Evolutionary conservation across 2,888 invertebrate genomes (phyloP), one percentile per base, ranked within the genome.

Genomic region (Petrophora chlorosata): DNA sequence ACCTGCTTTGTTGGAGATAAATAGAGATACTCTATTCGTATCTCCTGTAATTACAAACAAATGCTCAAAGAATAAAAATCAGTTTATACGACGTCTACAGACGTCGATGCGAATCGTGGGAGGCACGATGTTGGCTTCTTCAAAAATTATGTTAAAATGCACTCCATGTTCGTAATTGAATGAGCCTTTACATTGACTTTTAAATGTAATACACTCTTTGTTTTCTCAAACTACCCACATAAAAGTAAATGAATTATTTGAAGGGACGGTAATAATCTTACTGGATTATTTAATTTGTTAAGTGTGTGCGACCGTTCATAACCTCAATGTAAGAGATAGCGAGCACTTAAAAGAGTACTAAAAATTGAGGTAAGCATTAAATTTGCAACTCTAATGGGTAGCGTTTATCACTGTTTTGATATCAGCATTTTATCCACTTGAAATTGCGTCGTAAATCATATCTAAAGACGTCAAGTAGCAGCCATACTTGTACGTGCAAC

Each of bases 171-270:
- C 58, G 67, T 78, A 84, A 84, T 79, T 81, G 75, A 77, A 78
- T 73, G 73, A 67, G 67, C 63, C 65, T 71, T 69, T 69, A 68
- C 78, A 82, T 83, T 83, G 78, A 83, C 75, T 80, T 83, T 83
- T 77, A 82, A 81, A 82, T 83, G 79, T 74, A 73, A 77, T 73
- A 67, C 59, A 63, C 62, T 76, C 72, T 75, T 76, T 77, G 77
- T 79, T 74, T 76, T 74, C 67, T 72, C 65, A 65, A 73, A 67
- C 62, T 65, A 65, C 61, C 63, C 55, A 52, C 55, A 57, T 65
- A 58, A 70, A 66, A 44, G 59, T 56, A 59, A 59, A 62, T 67
- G 67, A 66, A 68, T 67, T 67, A 67, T 69, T 59, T 59, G 44
- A 53, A 23, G 45, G 34, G 51, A 58, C 25, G 63, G 65, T 66